Conservation (phyloP, 2,888 invertebrate genomes). For the Sussaba pulchella region DNA sequence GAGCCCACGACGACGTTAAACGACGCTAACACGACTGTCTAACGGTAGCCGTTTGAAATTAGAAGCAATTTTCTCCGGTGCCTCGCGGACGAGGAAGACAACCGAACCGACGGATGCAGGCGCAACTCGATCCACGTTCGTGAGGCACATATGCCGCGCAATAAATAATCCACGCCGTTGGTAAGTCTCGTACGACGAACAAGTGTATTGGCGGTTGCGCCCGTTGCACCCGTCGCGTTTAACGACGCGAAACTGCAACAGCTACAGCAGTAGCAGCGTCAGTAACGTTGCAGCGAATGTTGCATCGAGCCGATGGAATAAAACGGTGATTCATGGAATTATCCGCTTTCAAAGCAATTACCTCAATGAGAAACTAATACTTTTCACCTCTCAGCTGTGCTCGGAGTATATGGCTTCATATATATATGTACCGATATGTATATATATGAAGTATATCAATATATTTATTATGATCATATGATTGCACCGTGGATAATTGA, state of each 20-base stretch:
- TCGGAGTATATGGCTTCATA: too few relatives aligned
- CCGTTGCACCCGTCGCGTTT: too few relatives aligned
- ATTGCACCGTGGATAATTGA: slow-evolving; percentile 54
- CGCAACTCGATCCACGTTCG: slow-evolving; percentile 37
- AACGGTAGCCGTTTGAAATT: slow-evolving; percentile 60
- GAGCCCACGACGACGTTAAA: slow-evolving; percentile 46
- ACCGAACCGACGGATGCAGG: too few relatives aligned
- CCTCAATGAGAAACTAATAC: background rate
- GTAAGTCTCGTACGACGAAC: slow-evolving; percentile 1
- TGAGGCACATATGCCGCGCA: background rate
- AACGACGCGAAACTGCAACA: too few relatives aligned
- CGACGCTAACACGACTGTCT: slow-evolving; percentile 50
- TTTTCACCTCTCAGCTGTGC: too few relatives aligned
- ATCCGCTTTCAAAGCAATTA: too few relatives aligned
- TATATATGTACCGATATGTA: background rate
- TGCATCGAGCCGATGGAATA: too few relatives aligned
- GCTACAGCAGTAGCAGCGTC: too few relatives aligned
- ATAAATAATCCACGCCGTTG: too few relatives aligned
- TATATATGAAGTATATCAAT: background rate
- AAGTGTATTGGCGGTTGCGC: too few relatives aligned
- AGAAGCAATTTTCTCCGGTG: slow-evolving; percentile 59
- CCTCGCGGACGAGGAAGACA: slow-evolving; percentile 49
- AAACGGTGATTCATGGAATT: too few relatives aligned
- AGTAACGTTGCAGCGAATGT: too few relatives aligned
- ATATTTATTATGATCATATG: slow-evolving; percentile 1